Evolutionary conservation across 2,797 vertebrate species (phyloP).

Genomic region (Gymnoscopelus braueri): DNA sequence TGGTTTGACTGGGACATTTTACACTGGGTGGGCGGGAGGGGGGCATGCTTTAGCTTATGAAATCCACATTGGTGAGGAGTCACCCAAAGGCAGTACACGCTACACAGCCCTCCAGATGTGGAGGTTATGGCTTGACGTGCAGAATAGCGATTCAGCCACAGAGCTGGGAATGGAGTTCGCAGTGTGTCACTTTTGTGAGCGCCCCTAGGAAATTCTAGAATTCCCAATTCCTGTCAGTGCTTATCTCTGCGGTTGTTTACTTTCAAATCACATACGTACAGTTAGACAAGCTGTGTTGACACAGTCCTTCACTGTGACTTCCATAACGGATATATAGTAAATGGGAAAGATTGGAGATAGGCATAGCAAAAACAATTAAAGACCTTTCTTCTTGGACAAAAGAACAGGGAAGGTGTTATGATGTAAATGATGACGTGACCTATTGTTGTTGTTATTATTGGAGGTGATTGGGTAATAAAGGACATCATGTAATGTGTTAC

Average conservation of each 20-base stretch:
- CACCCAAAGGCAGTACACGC: background rate
- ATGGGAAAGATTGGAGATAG: no score
- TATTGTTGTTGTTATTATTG: no score
- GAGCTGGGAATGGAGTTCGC: no score
- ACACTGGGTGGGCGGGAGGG: conserved; percentile 15
- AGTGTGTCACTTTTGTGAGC: conserved; percentile 11
- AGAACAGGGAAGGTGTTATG: no score
- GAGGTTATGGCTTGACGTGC: background rate
- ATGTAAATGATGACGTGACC: no score
- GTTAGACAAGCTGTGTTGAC: background rate
- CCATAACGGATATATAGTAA: background rate
- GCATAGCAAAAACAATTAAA: no score
- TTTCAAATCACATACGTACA: background rate
- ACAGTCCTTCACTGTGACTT: background rate
- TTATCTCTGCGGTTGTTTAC: background rate
- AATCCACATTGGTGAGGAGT: conserved; percentile 1
- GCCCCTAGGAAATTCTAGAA: background rate
- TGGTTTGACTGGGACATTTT: conserved; percentile 36
- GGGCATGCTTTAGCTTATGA: conserved; percentile 22
- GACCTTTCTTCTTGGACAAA: no score
- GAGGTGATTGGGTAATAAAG: no score
- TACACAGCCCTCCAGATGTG: background rate
- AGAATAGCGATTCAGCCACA: no score
- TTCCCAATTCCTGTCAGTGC: background rate
- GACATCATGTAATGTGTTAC: no score